phyloP scores from a whole-genome alignment of 2,888 invertebrate genomes.

The Eupeodes luniger region DNA sequence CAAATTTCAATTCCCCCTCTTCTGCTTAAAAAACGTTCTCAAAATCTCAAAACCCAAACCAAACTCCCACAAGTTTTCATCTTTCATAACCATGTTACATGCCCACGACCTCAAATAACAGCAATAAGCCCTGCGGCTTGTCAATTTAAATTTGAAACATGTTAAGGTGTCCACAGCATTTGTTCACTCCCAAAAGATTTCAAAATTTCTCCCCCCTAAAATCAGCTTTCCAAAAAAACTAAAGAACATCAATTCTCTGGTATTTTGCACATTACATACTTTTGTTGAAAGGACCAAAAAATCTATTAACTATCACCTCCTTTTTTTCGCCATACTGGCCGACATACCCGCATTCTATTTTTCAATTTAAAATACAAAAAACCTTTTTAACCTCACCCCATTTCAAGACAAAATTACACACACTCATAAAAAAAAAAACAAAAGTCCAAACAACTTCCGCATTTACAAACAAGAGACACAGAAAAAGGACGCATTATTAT shows the following conservation, averaged over 20 bases:
- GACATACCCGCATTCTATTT: slow-evolving; percentile 21
- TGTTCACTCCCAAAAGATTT: slow-evolving; percentile 63
- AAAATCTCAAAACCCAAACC: not conserved
- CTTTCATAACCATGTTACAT: slow-evolving; percentile 4
- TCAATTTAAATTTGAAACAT: slow-evolving; percentile 71
- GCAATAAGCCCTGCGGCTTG: slow-evolving; percentile 54
- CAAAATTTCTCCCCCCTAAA: not conserved
- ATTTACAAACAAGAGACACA: slow-evolving; percentile 35
- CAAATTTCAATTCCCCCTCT: too few species aligned
- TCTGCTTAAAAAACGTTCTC: not conserved
- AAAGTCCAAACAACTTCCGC: slow-evolving; percentile 4
- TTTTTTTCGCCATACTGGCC: not conserved
- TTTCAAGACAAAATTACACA: not conserved
- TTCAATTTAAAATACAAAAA: slow-evolving; percentile 33
- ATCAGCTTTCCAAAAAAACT: not conserved
- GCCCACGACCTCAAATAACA: slow-evolving; percentile 2
- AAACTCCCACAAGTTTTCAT: not conserved
- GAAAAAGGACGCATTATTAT: slow-evolving; percentile 64
- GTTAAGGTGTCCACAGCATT: slow-evolving; percentile 73
- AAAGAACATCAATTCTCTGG: slow-evolving; percentile 37
- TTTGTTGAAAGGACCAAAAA: slow-evolving; percentile 16
- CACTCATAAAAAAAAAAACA: not conserved
- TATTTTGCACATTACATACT: slow-evolving; percentile 37
- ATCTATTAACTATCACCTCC: slow-evolving; percentile 44
- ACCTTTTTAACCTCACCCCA: slow-evolving; percentile 13